Base-by-base conservation (phyloP, 2,797 vertebrate genomes). In the Strix occidentalis region DNA sequence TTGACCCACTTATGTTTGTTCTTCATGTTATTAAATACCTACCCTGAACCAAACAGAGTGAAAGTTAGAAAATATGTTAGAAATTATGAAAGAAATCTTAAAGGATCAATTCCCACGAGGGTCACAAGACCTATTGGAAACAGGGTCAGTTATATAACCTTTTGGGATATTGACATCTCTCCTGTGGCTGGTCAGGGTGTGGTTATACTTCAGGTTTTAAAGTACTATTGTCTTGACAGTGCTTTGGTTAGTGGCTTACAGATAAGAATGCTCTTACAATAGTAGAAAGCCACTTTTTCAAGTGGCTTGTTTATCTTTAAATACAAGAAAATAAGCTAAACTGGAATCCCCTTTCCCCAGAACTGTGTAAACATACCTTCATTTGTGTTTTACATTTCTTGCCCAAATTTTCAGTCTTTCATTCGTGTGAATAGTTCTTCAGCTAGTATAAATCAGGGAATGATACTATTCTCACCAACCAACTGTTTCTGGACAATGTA, bases 11-110 rank as follows among this genome's bases (percentile, higher is more conserved):
- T 93, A 41, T 50, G 57, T 83, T 74, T 95, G 41, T 90, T 94
- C 81, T 82, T 89, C 31, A 37, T 5, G 4, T 91, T 96, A 89
- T 96, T 96, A 94, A 96, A 90, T 39, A 95, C 48, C 65, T 94
- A 56, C 29, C 43, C 29, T 68, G 58, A 91, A 48, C 72, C 65
- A 83, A 89, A 95, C 20, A 53, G 75, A 66, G 72, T 24, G 35
- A 41, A 93, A 90, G 50, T 35, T 71, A 80, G 65, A 65, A 60
- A 93, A 84, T 60, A 57, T 9, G 10, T 77, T 70, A 48, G 60
- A 87, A 92, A 68, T 79, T 1, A 80, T 74, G 39, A 37, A 78
- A 56, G 39, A 76, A 51, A 75, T 43, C 15, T 37, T 74, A 23
- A 78, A 77, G 17, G 39, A 61, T 76, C 19, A 12, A 12, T 77